Conservation (phyloP, 35 echinoderm and acorn worm genomes). For the Lytechinus pictus region DNA sequence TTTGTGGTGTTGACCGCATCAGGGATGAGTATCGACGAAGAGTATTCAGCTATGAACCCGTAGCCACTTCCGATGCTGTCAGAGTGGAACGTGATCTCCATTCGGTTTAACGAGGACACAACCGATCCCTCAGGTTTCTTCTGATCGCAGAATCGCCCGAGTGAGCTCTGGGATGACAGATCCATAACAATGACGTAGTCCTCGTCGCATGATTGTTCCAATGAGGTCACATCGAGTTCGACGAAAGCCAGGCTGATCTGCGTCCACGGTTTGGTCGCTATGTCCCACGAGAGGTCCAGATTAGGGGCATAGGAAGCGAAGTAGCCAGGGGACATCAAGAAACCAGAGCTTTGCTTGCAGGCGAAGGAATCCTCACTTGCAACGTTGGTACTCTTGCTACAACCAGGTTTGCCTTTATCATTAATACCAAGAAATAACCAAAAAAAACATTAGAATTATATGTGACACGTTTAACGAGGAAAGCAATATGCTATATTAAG, state of each 20-base stretch:
- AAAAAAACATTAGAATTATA: too few species aligned
- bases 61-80: neutral
- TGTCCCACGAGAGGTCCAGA: neutral
- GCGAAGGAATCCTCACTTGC: neutral
- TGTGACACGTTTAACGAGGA: too few species aligned
- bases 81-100: slow-evolving; percentile 2
- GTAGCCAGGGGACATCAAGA: slow-evolving; percentile 6
- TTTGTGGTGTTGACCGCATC: neutral
- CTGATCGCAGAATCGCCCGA: neutral
- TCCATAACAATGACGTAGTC: neutral
- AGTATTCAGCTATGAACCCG: neutral
- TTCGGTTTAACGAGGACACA: neutral
- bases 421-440: too few species aligned
- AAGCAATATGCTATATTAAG: too few species aligned
- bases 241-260: neutral
- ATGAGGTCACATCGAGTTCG: neutral
- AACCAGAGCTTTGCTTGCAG: neutral
- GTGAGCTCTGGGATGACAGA: neutral
- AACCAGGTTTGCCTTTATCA: neutral
- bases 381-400: neutral
- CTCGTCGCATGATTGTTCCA: neutral
- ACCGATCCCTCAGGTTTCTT: neutral
- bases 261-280: neutral
- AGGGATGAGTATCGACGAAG: neutral
- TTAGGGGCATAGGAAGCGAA: neutral